Evolutionary conservation across 2,888 invertebrate species (phyloP), one percentile per base, ranked within the genome.

Genomic region (Dendrolimus pini): DNA sequence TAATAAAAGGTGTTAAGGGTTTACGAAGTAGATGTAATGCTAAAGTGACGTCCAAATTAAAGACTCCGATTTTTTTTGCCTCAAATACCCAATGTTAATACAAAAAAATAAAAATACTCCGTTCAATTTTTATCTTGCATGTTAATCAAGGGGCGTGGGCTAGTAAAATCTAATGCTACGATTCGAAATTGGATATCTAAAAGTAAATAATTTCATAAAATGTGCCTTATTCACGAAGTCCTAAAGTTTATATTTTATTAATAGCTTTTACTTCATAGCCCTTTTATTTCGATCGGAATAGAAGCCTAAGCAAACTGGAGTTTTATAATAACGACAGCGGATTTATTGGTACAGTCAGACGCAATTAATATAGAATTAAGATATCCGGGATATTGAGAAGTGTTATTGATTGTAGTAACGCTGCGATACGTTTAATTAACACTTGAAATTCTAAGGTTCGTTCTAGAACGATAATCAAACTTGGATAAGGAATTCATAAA

Each of bases 141-240:
- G 83, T 82, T 84, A 83, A 88, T 88, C 88, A 83, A 77, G 81
- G 83, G 88, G 88, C 85, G 88, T 78, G 75, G 77, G 73, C 80
- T 81, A 83, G 79, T 79, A 76, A 78, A 83, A 77, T 75, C 72
- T 67, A 68, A 71, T 70, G 64, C 67, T 61, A 61, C 57, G 60
- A 67, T 66, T 62, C 65, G 68, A 73, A 68, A 77, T 71, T 62
- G 70, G 55, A 41, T 41, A 56, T 58, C 30, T 30, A 30, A 6
- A 30, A 30, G 6, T 30, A 30, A 30, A 30, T 30, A 30, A 30
- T 30, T 30, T 30, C 3, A 30, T 30, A 30, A 30, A 30, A 30
- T 30, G 30, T 30, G 30, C 3, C 30, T 30, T 30, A 30, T 30
- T 6, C 6, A 30, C 30, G 30, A 30, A 30, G 30, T 30, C 3